Evolutionary conservation across 2,113 vertebrate genomes (phyloP), one percentile per base, ranked within the genome.

Genomic region (Larimichthys crocea): DNA sequence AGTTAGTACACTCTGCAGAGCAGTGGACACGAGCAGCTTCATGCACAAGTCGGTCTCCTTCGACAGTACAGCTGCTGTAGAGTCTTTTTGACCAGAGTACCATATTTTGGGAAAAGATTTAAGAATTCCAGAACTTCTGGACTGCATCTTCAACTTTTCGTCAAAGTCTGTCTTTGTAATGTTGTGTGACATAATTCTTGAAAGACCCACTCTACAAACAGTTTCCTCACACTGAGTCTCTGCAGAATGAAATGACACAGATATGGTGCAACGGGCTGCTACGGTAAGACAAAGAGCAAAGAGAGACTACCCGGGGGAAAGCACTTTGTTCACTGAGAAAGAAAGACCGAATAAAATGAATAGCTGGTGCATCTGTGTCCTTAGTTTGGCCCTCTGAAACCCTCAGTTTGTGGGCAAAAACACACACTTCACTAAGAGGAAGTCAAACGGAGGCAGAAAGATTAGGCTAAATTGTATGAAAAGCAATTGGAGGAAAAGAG

Each of bases 141-240:
- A 48, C 62, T 24, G 57, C 75, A 62, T 79, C 19, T 72, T 81
- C 29, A 74, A 76, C 70, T 80, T 88, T 83, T 76, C 79, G 73
- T 86, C 79, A 67, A 53, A 66, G 15, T 42, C 49, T 42, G 55
- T 19, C 56, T 81, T 65, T 83, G 49, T 67, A 53, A 70, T 12
- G 5, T 35, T 42, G 7, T 62, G 56, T 84, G 83, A 73, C 80
- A 77, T 82, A 35, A 74, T 66, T 71, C 60, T 75, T 46, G 22
- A 65, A 57, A 75, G n/a, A 2, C n/a, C 42, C 63, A 10, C 44
- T 75, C 42, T 19, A 9, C 55, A 22, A 72, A 60, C 8, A 0
- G 12, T 61, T 75, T 71, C n/a, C 61, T 74, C 40, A 19, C 24
- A n/a, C 42, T 2, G 3, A 4, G 62, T 61, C 44, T 85, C 69